phyloP scores from a whole-genome alignment of 2,113 vertebrate species.

The Hypomesus transpacificus region DNA sequence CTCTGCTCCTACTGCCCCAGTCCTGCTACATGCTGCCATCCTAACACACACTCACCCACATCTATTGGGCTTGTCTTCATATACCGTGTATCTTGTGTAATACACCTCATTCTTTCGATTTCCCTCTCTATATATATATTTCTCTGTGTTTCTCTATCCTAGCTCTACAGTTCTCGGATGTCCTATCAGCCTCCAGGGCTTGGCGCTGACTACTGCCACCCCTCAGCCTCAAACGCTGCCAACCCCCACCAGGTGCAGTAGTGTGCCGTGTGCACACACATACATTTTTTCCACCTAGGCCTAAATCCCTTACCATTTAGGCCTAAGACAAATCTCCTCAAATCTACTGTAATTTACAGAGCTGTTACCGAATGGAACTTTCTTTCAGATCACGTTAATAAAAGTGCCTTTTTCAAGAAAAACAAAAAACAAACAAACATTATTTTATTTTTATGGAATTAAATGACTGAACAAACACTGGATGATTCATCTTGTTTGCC shows the following conservation, averaged over 20 bases:
- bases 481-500: no score
- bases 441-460: no score
- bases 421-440: no score
- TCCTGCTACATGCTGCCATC: background rate
- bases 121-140: background rate
- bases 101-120: background rate
- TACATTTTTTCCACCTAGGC: no score
- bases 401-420: no score
- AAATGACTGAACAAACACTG: no score
- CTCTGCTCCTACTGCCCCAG: background rate
- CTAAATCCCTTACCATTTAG: no score
- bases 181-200: conserved; percentile 84
- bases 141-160: conserved; percentile 43
- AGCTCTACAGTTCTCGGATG: conserved; percentile 92
- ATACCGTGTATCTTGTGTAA: background rate
- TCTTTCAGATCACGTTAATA: no score
- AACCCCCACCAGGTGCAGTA: conserved; percentile 85
- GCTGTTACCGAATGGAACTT: no score
- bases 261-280: background rate
- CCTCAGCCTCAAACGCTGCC: conserved; percentile 75
- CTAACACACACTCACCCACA: background rate
- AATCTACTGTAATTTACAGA: no score
- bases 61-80: conserved; percentile 5
- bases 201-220: conserved; percentile 79
- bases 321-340: no score